Evolutionary conservation across 2,797 vertebrate species (phyloP).

Genomic region (Chrysocyon brachyurus): DNA sequence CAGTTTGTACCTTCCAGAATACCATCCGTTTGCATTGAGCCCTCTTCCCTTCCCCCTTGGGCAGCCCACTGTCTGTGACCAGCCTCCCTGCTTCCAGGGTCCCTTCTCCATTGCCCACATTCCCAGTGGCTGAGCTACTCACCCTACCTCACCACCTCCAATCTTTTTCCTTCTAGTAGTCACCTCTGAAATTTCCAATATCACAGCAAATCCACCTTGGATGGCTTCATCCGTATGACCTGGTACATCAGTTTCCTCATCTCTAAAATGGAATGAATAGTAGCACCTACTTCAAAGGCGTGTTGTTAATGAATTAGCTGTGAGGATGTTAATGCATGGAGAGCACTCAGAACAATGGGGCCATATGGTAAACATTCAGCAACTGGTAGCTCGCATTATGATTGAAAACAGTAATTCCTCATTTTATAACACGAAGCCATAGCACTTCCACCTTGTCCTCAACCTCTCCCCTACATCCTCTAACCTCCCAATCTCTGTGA

Average conservation of each 20-base stretch:
- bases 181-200: not conserved
- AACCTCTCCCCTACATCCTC: not conserved
- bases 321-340: not conserved
- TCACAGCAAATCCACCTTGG: not conserved
- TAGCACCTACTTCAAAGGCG: not conserved
- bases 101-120: not conserved
- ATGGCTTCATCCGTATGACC: not conserved
- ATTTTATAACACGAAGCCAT: not conserved
- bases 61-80: not conserved
- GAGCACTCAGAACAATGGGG: no score
- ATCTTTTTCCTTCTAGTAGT: not conserved
- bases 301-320: not conserved
- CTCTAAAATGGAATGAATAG: not conserved
- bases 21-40: not conserved
- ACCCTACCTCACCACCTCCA: not conserved
- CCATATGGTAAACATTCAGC: no score
- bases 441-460: no score
- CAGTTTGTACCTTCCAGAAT: not conserved
- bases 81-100: not conserved
- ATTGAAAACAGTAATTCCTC: not conserved
- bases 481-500: not conserved
- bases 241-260: not conserved
- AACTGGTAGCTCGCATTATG: no score
- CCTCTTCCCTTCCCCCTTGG: not conserved
- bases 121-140: rapidly evolving